A percentile compares a stretch with the other conserved stretches of the same genome.
Evolutionary conservation across 2,113 vertebrate genomes (phyloP).

Genomic region (Odocoileus virginianus): DNA sequence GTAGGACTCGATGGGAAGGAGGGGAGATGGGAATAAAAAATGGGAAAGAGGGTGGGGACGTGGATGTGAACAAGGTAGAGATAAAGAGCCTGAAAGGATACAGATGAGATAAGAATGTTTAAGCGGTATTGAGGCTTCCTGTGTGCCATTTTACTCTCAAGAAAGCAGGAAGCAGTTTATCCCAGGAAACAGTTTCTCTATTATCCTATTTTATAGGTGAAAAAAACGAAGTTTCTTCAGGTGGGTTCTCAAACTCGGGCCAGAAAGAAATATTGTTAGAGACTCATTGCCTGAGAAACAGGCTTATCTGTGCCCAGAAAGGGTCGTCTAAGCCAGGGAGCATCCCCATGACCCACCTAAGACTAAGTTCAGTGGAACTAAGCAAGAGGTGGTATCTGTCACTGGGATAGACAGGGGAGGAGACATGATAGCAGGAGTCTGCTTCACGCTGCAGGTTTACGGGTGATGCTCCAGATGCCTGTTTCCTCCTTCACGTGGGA

Average conservation of each 20-base stretch:
- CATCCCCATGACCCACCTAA: background rate
- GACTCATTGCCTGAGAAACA: background rate
- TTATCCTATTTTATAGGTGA: background rate
- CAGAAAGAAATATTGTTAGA: background rate
- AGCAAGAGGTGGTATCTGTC: background rate
- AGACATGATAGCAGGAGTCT: background rate
- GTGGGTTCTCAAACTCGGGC: background rate
- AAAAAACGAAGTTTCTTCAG: background rate
- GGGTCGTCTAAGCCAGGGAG: background rate
- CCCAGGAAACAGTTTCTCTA: background rate
- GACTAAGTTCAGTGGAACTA: background rate
- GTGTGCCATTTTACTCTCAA: background rate
- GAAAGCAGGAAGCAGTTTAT: no score
- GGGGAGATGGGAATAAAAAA: background rate
- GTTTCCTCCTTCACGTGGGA: background rate
- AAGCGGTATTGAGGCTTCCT: background rate
- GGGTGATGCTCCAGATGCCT: background rate
- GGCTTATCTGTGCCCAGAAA: background rate
- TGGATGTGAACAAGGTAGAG: background rate
- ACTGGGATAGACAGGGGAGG: background rate
- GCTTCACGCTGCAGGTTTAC: background rate
- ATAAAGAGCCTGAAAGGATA: background rate
- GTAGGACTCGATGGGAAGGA: background rate
- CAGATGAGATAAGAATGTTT: background rate
- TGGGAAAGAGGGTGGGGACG: background rate